Conservation (phyloP, 2,113 vertebrate species). For the Megaceryle torquata region DNA sequence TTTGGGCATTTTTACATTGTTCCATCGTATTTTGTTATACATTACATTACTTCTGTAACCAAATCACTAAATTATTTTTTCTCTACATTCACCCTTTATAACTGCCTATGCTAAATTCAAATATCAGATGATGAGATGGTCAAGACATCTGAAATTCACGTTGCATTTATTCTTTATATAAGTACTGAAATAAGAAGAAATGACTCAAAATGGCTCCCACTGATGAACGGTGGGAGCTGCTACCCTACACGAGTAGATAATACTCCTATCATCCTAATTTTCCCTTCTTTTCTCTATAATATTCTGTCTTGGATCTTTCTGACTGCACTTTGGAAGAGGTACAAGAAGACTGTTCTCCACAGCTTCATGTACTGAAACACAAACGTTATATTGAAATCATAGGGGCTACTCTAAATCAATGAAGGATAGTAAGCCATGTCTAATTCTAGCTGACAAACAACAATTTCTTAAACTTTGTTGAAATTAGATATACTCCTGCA, state of each 20-base stretch:
- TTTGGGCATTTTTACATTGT: background rate
- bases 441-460: background rate
- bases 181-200: background rate
- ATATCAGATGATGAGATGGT: background rate
- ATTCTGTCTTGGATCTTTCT: background rate
- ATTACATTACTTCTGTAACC: background rate
- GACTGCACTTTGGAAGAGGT: background rate
- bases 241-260: background rate
- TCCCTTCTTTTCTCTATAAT: background rate
- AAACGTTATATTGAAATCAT: rapidly evolving
- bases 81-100: background rate
- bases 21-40: background rate
- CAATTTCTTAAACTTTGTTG: background rate
- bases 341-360: background rate
- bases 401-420: background rate
- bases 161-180: background rate
- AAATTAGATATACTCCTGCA: background rate
- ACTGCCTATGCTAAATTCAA: background rate
- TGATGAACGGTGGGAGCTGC: background rate
- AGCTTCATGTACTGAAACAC: background rate
- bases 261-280: background rate
- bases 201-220: background rate
- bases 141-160: background rate
- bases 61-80: background rate
- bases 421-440: background rate